Evolutionary conservation across 2,888 invertebrate genomes (phyloP).

Genomic region (Drosophila kanekoi): DNA sequence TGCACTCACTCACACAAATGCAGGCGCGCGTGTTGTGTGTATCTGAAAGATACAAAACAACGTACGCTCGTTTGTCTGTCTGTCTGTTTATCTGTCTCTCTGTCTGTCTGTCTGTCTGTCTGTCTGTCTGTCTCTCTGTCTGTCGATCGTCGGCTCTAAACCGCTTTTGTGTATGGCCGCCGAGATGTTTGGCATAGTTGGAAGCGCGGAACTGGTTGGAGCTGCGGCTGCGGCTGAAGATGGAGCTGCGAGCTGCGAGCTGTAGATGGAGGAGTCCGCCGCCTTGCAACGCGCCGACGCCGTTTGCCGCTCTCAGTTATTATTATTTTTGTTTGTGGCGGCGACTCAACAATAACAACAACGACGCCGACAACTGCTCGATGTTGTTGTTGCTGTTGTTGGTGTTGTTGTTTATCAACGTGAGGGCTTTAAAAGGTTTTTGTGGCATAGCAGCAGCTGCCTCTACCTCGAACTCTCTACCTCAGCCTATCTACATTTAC

Average conservation of each 20-base stretch:
- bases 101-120: slow-evolving; percentile 33
- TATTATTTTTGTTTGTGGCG: slow-evolving; percentile 75
- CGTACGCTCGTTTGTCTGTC: slow-evolving; percentile 48
- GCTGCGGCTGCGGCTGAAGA: slow-evolving; percentile 29
- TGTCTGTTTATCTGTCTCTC: slow-evolving; percentile 40
- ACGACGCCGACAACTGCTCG: neutral
- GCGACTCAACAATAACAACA: slow-evolving; percentile 57
- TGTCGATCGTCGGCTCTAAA: slow-evolving; percentile 65
- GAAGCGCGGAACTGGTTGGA: slow-evolving; percentile 72
- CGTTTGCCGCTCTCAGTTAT: slow-evolving; percentile 67
- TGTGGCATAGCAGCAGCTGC: slow-evolving; percentile 66
- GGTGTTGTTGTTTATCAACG: slow-evolving; percentile 68
- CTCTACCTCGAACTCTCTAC: slow-evolving; percentile 19
- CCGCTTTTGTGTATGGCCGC: slow-evolving; percentile 76
- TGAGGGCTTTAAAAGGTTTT: slow-evolving; percentile 80
- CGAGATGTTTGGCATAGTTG: slow-evolving; percentile 79
- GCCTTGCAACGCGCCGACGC: slow-evolving; percentile 66
- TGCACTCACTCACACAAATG: neutral
- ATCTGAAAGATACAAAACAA: slow-evolving; percentile 59
- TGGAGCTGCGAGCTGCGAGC: slow-evolving; percentile 44
- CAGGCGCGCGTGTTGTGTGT: slow-evolving; percentile 34
- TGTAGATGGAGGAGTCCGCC: slow-evolving; percentile 45
- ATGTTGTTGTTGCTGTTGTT: slow-evolving; percentile 28
- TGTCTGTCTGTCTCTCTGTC: slow-evolving; percentile 22
- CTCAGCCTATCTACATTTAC: slow-evolving; percentile 52